phyloP scores from a whole-genome alignment of 1,140 invertebrate species.

The Geopemphigus sp. region DNA sequence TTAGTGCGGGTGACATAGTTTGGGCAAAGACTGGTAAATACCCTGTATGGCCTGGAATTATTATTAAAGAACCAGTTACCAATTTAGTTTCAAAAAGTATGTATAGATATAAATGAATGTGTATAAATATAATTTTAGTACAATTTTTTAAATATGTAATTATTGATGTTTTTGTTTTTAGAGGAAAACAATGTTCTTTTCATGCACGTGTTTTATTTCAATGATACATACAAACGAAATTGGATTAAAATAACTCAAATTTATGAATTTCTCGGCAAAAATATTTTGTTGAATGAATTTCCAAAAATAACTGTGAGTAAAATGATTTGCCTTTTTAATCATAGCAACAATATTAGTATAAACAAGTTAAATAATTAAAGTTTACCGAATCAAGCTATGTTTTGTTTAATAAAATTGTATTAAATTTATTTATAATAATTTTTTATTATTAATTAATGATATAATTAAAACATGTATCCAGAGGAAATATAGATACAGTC shows the following conservation, averaged over 20 bases:
- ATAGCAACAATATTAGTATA: no score
- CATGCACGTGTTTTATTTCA: constrained; percentile 23
- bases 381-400: neutral
- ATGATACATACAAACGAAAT: constrained; percentile 23
- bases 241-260: constrained; percentile 18
- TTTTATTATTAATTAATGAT: no score
- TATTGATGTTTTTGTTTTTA: neutral
- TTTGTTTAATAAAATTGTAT: neutral
- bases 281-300: neutral
- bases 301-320: constrained; percentile 1
- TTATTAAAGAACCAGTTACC: neutral
- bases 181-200: constrained; percentile 1
- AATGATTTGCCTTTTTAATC: no score
- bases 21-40: constrained; percentile 34
- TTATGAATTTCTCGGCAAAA: neutral
- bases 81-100: constrained; percentile 11
- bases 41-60: constrained; percentile 32
- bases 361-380: neutral
- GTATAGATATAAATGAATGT: neutral
- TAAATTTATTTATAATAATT: neutral
- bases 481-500: no score
- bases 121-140: neutral
- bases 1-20: constrained; percentile 24
- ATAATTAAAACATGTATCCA: no score
- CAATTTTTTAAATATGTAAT: neutral